A percentile compares a stretch with the other conserved stretches of the same genome.
phyloP scores from a whole-genome alignment of 2,113 vertebrate genomes.

The Thalassoma bifasciatum region DNA sequence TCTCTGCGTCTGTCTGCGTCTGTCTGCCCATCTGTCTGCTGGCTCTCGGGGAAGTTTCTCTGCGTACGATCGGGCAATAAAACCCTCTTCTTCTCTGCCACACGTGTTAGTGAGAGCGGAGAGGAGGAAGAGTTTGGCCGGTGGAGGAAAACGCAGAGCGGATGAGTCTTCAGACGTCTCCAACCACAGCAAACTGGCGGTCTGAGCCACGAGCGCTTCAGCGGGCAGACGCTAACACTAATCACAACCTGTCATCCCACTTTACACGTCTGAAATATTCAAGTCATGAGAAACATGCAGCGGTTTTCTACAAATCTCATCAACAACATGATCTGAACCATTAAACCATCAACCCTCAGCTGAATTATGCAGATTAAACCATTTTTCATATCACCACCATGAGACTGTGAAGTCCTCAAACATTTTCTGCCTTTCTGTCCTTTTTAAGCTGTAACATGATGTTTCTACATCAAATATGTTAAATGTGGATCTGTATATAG shows the following conservation, averaged over 20 bases:
- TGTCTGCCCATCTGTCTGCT: conserved; percentile 4
- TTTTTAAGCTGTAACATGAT: too few relatives aligned
- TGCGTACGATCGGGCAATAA: conserved; percentile 21
- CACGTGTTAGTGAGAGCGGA: conserved; percentile 27
- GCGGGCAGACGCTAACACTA: neutral
- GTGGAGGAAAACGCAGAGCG: conserved; percentile 32
- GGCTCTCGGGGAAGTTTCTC: neutral
- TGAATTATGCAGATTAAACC: neutral
- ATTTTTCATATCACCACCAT: neutral
- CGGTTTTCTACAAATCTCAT: neutral
- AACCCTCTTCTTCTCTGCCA: conserved; percentile 34
- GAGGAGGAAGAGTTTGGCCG: conserved; percentile 33
- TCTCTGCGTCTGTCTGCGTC: conserved; percentile 5
- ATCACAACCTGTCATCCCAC: neutral
- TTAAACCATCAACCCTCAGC: neutral
- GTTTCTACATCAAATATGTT: too few relatives aligned
- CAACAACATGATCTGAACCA: neutral
- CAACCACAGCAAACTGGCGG: neutral
- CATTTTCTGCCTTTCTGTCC: conserved; percentile 12
- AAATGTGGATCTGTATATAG: too few relatives aligned
- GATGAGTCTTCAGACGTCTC: conserved; percentile 65
- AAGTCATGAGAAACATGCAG: neutral
- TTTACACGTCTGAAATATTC: neutral
- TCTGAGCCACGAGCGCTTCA: conserved; percentile 1
- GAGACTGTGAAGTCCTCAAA: neutral